Base-by-base conservation (phyloP, 1,140 invertebrate species). In the Drosophila mayri region DNA sequence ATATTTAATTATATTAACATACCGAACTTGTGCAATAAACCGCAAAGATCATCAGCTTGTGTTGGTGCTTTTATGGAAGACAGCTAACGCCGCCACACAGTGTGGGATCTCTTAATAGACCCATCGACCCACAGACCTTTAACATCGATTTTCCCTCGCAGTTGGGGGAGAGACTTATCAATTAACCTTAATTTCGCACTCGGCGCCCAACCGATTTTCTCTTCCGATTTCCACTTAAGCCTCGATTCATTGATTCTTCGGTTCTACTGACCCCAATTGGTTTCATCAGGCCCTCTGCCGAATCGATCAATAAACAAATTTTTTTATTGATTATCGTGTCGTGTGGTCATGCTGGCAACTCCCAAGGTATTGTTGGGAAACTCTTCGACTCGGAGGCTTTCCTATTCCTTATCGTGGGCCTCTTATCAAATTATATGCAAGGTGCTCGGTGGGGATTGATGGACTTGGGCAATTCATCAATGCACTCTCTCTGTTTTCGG, bases 101-200 rank as follows among this genome's bases (percentile, higher is more conserved):
- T 55, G 46, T 20, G 63, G 46, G 40, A 58, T 65, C 57, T 35
- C 28, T 28, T 65, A 65, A 62, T 65, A 72, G 65, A 57, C 32
- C 35, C 44, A 32, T 25, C 20, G 28, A 55, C 44, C 55, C 49
- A 52, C 12, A 73, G 70, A 75, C 68, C 68, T 71, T 40, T 47
- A 54, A 67, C 47, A 73, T 76, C 37, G 38, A 18, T 54, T 54
- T 63, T 30, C 57, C 25, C 25, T 16, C n/a, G 16, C 28, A 16
- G 47, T 18, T 0, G 35, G 35, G 41, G 63, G 8, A 38, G 64
- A 47, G 64, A 66, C 32, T 70, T 68, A 38, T 60, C 72, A 84
- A 87, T 87, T 84, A 84, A 87, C 80, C 80, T 67, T 71, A 87
- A 83, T 87, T 77, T 77, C 30, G 72, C 66, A 77, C 37, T 63